Evolutionary conservation across 2,888 invertebrate genomes (phyloP).

Genomic region (Ennomos erosarius): DNA sequence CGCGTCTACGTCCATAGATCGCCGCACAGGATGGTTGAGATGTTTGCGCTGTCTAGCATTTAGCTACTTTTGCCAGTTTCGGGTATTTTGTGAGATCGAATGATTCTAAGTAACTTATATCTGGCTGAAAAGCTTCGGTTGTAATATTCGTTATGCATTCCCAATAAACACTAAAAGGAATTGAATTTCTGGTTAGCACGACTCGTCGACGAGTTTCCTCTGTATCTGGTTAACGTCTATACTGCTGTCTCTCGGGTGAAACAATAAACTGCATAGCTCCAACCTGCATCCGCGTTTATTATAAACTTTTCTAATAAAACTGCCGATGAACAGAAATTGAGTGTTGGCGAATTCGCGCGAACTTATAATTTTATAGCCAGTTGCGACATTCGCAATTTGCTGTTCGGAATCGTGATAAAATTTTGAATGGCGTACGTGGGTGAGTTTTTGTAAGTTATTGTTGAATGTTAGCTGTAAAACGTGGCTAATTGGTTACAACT

Average conservation of each 20-base stretch:
- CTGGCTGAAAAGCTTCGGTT: no score
- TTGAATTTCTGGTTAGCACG: no score
- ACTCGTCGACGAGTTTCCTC: no score
- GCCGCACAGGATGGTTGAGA: constrained; percentile 6
- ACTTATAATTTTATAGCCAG: constrained; percentile 31
- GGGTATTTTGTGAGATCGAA: no score
- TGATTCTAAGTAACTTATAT: no score
- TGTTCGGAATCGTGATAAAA: constrained; percentile 30
- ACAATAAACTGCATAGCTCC: constrained; percentile 57
- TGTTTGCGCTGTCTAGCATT: neutral
- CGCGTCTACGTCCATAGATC: constrained; percentile 10
- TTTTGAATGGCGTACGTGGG: constrained; percentile 26
- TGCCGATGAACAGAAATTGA: constrained; percentile 60
- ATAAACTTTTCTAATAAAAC: constrained; percentile 67
- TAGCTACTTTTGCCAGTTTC: neutral
- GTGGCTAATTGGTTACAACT: no score
- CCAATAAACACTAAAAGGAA: no score
- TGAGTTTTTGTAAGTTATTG: constrained; percentile 21
- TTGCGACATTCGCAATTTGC: constrained; percentile 26
- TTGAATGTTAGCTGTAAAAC: constrained; percentile 6
- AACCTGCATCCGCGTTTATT: constrained; percentile 49
- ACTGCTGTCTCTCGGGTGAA: constrained; percentile 45
- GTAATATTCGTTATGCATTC: no score
- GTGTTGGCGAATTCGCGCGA: constrained; percentile 28
- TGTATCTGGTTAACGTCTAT: neutral